These are phyloP conservation scores for Meteorus colon DNA, from an alignment of 2,888 invertebrate genomes.

Conservation along the genomic window DNA sequence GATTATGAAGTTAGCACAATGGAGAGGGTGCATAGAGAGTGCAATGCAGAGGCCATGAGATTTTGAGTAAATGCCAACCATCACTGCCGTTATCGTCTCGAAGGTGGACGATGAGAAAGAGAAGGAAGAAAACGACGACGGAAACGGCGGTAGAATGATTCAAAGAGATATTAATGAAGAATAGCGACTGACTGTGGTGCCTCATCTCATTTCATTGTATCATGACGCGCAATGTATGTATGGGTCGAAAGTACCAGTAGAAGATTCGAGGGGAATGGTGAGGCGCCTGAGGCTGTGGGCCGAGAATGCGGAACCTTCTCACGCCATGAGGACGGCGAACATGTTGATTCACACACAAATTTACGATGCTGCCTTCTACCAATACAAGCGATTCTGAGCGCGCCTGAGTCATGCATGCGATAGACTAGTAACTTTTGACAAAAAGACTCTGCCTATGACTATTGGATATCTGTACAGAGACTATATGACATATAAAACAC, in stretches of 20 bases:
- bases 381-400: constrained; percentile 6
- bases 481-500: not conserved
- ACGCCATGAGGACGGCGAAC: constrained; percentile 44
- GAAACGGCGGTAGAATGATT: constrained; percentile 44
- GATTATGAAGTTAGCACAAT: constrained; percentile 31
- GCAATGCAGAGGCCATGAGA: constrained; percentile 50
- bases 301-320: constrained; percentile 71
- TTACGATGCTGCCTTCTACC: constrained; percentile 48
- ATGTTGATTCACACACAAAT: constrained; percentile 59
- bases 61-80: constrained; percentile 51
- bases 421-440: constrained; percentile 30
- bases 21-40: constrained; percentile 15
- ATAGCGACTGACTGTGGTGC: constrained; percentile 38
- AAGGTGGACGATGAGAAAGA: not conserved
- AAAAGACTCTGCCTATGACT: constrained; percentile 44
- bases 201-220: constrained; percentile 11
- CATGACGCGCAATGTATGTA: constrained; percentile 24
- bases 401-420: not conserved
- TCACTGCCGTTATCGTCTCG: not conserved
- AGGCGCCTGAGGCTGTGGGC: constrained; percentile 69
- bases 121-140: not conserved
- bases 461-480: not conserved
- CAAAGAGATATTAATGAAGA: constrained; percentile 46
- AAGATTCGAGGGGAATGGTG: constrained; percentile 56
- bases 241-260: constrained; percentile 24